Percentiles rank a stretch among this genome's conserved stretches.
Evolutionary conservation across 1,140 invertebrate genomes (phyloP).

Genomic region (Calephelis virginiensis): DNA sequence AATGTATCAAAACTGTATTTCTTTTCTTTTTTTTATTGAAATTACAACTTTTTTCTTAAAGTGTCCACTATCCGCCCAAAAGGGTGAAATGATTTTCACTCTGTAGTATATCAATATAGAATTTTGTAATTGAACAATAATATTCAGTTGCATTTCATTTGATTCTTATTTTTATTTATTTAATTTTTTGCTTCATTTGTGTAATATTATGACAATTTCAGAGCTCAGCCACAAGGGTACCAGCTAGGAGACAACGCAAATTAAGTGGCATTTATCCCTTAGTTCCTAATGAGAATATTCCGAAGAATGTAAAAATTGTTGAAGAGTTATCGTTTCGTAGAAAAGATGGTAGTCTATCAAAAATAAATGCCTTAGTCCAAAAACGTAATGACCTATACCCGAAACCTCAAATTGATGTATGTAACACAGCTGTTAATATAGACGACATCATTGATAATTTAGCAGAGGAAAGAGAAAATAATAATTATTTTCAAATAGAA

Average conservation of each 20-base stretch:
- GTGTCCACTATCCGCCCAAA: too few species aligned
- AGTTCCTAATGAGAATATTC: slow-evolving; percentile 23
- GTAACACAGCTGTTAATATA: slow-evolving; percentile 23
- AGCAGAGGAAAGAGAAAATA: slow-evolving; percentile 20
- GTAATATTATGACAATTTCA: slow-evolving; percentile 1
- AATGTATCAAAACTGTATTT: too few species aligned
- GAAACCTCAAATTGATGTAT: slow-evolving; percentile 16
- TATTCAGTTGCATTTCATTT: too few species aligned
- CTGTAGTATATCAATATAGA: too few species aligned
- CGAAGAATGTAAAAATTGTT: slow-evolving; percentile 16
- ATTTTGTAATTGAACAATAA: too few species aligned
- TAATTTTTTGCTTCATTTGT: neutral
- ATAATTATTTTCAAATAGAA: slow-evolving; percentile 22
- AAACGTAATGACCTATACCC: slow-evolving; percentile 26
- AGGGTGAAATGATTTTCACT: too few species aligned
- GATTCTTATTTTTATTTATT: too few species aligned
- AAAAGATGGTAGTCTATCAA: slow-evolving; percentile 44
- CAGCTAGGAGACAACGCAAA: slow-evolving; percentile 33
- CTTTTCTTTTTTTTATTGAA: too few species aligned
- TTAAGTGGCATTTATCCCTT: slow-evolving; percentile 50
- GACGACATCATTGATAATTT: slow-evolving; percentile 24
- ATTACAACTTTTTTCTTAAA: too few species aligned
- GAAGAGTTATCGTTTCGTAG: slow-evolving; percentile 27
- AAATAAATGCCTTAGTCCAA: slow-evolving; percentile 47
- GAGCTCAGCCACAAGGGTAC: slow-evolving; percentile 13